Percentiles rank a stretch among this genome's conserved stretches.
Conservation (phyloP, 2,113 vertebrate species). For the Rhipidura dahli region DNA sequence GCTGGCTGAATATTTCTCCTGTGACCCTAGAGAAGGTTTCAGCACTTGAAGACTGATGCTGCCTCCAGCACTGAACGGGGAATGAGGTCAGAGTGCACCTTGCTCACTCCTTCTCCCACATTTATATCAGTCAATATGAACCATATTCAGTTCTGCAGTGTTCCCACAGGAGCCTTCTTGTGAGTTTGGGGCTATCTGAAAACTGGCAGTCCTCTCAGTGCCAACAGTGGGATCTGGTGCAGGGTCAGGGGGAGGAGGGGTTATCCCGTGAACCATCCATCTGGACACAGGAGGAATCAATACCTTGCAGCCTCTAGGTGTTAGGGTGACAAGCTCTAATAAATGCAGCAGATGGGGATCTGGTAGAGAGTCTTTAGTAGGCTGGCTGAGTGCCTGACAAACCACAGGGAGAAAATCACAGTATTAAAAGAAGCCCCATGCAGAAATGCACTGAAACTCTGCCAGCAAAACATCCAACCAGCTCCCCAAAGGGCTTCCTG, state of each 20-base stretch:
- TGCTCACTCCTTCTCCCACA: not conserved
- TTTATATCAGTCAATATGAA: not conserved
- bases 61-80: not conserved
- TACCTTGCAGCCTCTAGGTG: constrained; percentile 34
- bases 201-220: not conserved
- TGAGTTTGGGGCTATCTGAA: not conserved
- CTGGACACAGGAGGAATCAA: not conserved
- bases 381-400: constrained; percentile 56
- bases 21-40: not conserved
- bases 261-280: not conserved
- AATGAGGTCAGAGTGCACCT: not conserved
- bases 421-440: constrained; percentile 28
- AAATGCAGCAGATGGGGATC: constrained; percentile 54
- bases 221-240: not conserved
- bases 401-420: constrained; percentile 53
- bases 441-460: constrained; percentile 12
- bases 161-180: not conserved
- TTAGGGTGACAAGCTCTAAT: constrained; percentile 46
- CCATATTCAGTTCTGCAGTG: not conserved
- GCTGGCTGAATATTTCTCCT: not conserved
- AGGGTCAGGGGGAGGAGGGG: not conserved
- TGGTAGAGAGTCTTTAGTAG: constrained; percentile 50
- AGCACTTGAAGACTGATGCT: not conserved
- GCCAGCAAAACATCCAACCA: not conserved
- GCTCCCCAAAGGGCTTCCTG: not conserved